A percentile compares a stretch with the other conserved stretches of the same genome.
phyloP scores from a whole-genome alignment of 2,888 invertebrate species.

The Eurois occulta region DNA sequence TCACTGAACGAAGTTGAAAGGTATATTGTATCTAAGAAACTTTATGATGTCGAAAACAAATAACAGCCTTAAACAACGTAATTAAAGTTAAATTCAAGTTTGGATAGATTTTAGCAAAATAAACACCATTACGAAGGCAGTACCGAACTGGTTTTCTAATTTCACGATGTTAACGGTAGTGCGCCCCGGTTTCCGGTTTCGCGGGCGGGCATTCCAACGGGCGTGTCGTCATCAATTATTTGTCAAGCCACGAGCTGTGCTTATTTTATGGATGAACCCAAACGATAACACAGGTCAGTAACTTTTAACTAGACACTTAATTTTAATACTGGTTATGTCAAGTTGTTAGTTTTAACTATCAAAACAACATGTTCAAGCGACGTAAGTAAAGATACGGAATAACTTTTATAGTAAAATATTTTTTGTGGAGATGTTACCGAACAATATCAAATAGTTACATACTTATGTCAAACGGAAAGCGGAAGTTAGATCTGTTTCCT shows the following conservation, averaged over 20 bases:
- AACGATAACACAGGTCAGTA: constrained; percentile 68
- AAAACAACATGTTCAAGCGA: background rate
- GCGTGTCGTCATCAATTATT: constrained; percentile 85
- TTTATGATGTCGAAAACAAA: constrained; percentile 17
- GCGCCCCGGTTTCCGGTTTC: constrained; percentile 84
- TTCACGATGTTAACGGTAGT: constrained; percentile 85
- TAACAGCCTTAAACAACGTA: constrained; percentile 4
- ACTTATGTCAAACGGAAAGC: background rate
- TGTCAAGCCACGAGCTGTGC: constrained; percentile 75
- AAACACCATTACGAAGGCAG: constrained; percentile 66
- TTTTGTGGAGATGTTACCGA: background rate
- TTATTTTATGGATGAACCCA: constrained; percentile 64
- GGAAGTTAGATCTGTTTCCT: background rate
- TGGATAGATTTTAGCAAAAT: constrained; percentile 58
- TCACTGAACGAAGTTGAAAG: constrained; percentile 1
- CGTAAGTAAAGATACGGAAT: background rate
- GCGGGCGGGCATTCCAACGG: constrained; percentile 81
- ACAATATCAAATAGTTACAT: background rate
- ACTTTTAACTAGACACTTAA: constrained; percentile 42
- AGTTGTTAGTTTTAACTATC: constrained; percentile 7
- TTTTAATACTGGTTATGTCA: constrained; percentile 17
- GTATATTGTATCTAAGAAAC: constrained; percentile 4
- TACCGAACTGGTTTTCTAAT: constrained; percentile 83
- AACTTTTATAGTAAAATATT: background rate
- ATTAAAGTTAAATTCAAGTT: constrained; percentile 37